A percentile compares a stretch with the other conserved stretches of the same genome.
Evolutionary conservation across 2,888 invertebrate genomes (phyloP).

Genomic region (Aspidiotus rigidus): DNA sequence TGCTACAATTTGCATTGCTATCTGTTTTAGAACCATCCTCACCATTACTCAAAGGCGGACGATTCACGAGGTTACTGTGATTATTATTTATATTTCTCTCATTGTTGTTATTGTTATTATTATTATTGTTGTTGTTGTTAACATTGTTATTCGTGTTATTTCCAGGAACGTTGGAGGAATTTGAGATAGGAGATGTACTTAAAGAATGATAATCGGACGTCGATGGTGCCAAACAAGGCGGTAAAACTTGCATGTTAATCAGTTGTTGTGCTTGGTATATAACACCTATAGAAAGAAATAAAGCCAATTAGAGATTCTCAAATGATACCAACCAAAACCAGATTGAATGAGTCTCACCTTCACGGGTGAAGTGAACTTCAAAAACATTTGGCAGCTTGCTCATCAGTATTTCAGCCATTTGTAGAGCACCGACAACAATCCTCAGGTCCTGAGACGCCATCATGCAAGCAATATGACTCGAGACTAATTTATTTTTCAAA

Average conservation of each 20-base stretch:
- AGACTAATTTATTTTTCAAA: constrained; percentile 66
- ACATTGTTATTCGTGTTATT: constrained; percentile 5
- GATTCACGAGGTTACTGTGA: constrained; percentile 7
- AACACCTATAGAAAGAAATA: constrained; percentile 49
- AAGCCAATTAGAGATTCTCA: background rate
- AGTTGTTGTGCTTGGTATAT: constrained; percentile 67
- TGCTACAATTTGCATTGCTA: background rate
- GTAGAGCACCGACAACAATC: constrained; percentile 92
- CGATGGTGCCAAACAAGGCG: constrained; percentile 46
- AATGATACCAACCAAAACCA: constrained; percentile 1
- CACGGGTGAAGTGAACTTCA: constrained; percentile 87
- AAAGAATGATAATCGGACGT: constrained; percentile 45
- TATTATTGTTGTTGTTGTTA: constrained; percentile 16
- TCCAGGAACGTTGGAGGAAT: constrained; percentile 44
- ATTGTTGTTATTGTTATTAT: constrained; percentile 11
- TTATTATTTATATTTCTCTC: constrained; percentile 15
- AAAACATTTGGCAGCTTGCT: constrained; percentile 92
- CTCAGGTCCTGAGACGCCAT: constrained; percentile 92
- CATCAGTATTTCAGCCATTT: constrained; percentile 95
- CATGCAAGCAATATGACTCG: constrained; percentile 97
- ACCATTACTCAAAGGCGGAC: background rate
- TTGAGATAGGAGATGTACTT: constrained; percentile 43
- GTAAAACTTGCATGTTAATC: constrained; percentile 36
- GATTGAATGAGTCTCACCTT: constrained; percentile 52
- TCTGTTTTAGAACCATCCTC: constrained; percentile 3